Evolutionary conservation across 1,140 invertebrate species (phyloP), one percentile per base, ranked within the genome.

Genomic region (Thrips palmi): DNA sequence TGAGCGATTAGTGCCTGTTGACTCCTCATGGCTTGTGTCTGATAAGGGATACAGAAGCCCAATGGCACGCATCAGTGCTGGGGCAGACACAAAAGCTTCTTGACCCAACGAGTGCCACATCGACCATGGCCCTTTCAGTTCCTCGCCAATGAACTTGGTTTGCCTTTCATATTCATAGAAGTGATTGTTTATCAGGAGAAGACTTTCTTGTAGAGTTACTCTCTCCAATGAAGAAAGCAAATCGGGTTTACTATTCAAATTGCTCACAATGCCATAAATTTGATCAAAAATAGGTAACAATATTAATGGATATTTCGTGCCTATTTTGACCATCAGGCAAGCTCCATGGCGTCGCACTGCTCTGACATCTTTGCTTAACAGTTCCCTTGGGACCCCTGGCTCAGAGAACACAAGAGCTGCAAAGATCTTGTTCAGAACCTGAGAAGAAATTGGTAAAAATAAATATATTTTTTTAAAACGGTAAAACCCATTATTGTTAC

Each of bases 161-260:
- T 92, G 85, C 2, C 80, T 68, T 41, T 85, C 76, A 52, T 82
- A 91, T 57, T 89, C 79, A 51, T 80, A 75, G 50, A 85, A 85
- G 50, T 88, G 78, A 63, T 91, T 93, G 15, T 83, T 87, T 47
- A 81, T 80, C 1, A 85, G 57, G 2, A 87, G 52, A 11, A 85
- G 51, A 0, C 80, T 76, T 54, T 85, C 82, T 57, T 64, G 70
- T 39, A 89, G 54, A 1, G 79, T 78, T 17, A 81, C 75, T 46
- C 77, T 77, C 58, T 91, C 84, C 62, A 89, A 70, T 39, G 77
- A 76, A 31, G 75, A 79, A n/a, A 89, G 59, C 45, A 75, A 71
- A 33, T 70, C 69, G 1, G 64, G 61, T 40, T 71, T 61, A 39
- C 67, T 55, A 3, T 73, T 65, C 24, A 85, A 59, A 38, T 66